Evolutionary conservation across 2,888 invertebrate species (phyloP).

Genomic region (Drosophila maculinotata): DNA sequence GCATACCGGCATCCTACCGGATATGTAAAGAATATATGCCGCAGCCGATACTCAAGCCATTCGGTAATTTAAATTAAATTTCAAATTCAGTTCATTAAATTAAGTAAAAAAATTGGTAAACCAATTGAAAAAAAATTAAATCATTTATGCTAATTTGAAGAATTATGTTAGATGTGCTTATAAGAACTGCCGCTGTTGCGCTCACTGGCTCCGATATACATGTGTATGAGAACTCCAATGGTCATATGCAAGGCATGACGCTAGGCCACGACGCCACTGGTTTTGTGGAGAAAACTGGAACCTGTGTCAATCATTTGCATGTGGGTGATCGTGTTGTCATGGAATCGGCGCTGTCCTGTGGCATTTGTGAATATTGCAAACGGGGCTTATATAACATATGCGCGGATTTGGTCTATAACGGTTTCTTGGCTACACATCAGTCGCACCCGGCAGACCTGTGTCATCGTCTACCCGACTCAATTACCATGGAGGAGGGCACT

Average conservation of each 20-base stretch:
- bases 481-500: constrained; percentile 73
- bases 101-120: background rate
- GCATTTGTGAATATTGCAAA: constrained; percentile 93
- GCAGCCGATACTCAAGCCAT: constrained; percentile 59
- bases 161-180: constrained; percentile 87
- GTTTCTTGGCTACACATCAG: constrained; percentile 75
- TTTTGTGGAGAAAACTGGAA: constrained; percentile 89
- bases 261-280: constrained; percentile 97
- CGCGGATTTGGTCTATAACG: constrained; percentile 69
- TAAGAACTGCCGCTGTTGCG: constrained; percentile 92
- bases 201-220: constrained; percentile 98
- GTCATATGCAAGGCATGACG: constrained; percentile 84
- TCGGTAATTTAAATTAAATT: constrained; percentile 48
- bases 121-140: too few species aligned
- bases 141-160: too few species aligned
- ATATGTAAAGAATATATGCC: constrained; percentile 41
- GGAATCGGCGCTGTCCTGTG: constrained; percentile 96
- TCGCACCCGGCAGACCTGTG: constrained; percentile 81
- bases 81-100: too few species aligned
- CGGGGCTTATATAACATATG: constrained; percentile 80
- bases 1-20: constrained; percentile 59
- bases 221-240: constrained; percentile 87
- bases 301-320: constrained; percentile 88
- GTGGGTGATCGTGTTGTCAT: constrained; percentile 95
- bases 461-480: constrained; percentile 69